Evolutionary conservation across 1,140 invertebrate genomes (phyloP).

Genomic region (Drosophila funebris): DNA sequence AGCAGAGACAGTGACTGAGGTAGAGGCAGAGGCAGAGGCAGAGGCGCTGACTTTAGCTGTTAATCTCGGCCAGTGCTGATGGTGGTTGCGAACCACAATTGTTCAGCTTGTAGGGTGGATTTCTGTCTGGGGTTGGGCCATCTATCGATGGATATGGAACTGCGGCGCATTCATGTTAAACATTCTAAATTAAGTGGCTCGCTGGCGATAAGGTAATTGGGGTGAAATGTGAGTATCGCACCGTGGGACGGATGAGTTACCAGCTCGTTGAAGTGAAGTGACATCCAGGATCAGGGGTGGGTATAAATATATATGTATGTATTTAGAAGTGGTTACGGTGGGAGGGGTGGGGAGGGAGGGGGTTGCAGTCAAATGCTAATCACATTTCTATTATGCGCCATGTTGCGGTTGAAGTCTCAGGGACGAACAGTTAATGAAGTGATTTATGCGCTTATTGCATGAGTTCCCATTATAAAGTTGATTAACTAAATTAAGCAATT

Average conservation of each 20-base stretch:
- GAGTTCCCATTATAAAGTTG: conserved; percentile 56
- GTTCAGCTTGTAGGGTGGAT: conserved; percentile 40
- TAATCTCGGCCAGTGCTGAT: conserved; percentile 61
- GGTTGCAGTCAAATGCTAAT: conserved; percentile 36
- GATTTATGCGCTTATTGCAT: conserved; percentile 79
- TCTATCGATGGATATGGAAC: conserved; percentile 8
- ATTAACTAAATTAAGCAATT: conserved; percentile 79
- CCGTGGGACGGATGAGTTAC: conserved; percentile 32
- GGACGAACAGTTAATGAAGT: conserved; percentile 56
- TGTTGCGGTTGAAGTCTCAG: conserved; percentile 10
- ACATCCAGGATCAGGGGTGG: not conserved
- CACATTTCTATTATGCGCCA: conserved; percentile 32
- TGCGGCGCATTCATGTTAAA: conserved; percentile 71
- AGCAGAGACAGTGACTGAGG: not conserved
- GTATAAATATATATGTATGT: too few relatives aligned
- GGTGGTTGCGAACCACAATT: conserved; percentile 41
- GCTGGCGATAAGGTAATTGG: conserved; percentile 81
- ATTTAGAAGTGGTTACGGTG: too few relatives aligned
- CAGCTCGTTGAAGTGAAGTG: conserved; percentile 34
- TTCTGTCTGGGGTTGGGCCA: not conserved
- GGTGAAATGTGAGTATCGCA: conserved; percentile 72
- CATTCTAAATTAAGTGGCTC: conserved; percentile 83
- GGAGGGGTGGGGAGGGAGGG: not conserved
- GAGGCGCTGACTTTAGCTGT: conserved; percentile 75
- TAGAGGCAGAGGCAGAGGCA: not conserved